phyloP scores from a whole-genome alignment of 2,888 invertebrate species.

The Epinotia ramella region DNA sequence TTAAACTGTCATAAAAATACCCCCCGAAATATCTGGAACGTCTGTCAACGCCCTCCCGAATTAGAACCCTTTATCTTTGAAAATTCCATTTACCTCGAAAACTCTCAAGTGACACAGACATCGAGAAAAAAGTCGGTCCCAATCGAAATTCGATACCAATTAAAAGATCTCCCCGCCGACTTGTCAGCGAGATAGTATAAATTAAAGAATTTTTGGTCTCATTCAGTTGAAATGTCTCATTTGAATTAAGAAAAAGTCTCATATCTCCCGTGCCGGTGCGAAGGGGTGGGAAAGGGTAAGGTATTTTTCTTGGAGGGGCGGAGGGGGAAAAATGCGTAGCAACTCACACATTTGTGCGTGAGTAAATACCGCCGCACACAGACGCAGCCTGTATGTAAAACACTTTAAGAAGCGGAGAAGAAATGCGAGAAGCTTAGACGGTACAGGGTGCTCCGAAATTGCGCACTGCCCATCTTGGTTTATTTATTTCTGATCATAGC shows the following conservation, averaged over 20 bases:
- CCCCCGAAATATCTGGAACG: constrained; percentile 45
- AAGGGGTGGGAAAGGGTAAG: constrained; percentile 73
- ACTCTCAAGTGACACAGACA: constrained; percentile 54
- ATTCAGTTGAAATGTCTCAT: constrained; percentile 81
- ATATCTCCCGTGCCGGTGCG: constrained; percentile 83
- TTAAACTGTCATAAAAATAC: constrained; percentile 46
- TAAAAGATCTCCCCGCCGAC: constrained; percentile 67
- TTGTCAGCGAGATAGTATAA: constrained; percentile 78
- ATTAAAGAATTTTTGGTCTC: constrained; percentile 79
- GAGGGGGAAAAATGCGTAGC: constrained; percentile 81
- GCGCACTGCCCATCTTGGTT: constrained; percentile 1
- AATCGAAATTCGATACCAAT: constrained; percentile 84
- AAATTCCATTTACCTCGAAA: constrained; percentile 58
- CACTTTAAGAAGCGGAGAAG: constrained; percentile 85
- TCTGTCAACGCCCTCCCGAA: constrained; percentile 48
- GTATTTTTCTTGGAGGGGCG: constrained; percentile 62
- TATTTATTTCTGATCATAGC: constrained; percentile 1
- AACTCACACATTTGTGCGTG: constrained; percentile 82
- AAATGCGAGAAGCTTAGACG: constrained; percentile 83
- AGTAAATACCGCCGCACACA: constrained; percentile 82
- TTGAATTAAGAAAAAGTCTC: constrained; percentile 86
- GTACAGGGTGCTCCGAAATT: constrained; percentile 69
- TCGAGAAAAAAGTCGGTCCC: constrained; percentile 58
- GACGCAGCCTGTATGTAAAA: constrained; percentile 80
- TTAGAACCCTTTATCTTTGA: constrained; percentile 55